phyloP scores from a whole-genome alignment of 2,797 vertebrate species.

The Pangasius larnaudii region DNA sequence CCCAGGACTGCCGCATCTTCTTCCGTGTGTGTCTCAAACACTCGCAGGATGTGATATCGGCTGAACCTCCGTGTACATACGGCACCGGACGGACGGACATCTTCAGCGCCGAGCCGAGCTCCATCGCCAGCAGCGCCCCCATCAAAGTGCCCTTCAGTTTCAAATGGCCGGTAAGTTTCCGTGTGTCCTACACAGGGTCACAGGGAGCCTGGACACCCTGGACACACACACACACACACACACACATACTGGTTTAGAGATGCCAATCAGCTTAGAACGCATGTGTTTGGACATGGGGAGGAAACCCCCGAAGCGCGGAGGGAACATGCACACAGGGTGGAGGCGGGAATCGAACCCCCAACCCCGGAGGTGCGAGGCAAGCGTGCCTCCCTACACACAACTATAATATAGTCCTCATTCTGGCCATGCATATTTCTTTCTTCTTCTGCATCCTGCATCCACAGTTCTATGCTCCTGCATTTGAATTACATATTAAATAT shows the following conservation, averaged over 20 bases:
- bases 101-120: conserved; percentile 69
- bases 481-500: not conserved
- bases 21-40: conserved; percentile 88
- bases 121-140: conserved; percentile 70
- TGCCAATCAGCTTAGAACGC: too few species aligned
- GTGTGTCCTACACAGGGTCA: too few species aligned
- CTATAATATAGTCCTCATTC: not conserved
- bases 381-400: too few species aligned
- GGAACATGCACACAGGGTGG: too few species aligned
- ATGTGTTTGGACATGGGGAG: too few species aligned
- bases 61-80: conserved; percentile 82
- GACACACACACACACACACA: too few species aligned
- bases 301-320: too few species aligned
- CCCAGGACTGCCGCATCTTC: conserved; percentile 79
- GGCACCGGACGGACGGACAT: conserved; percentile 76
- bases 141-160: conserved; percentile 81
- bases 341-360: too few species aligned
- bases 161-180: conserved; percentile 85
- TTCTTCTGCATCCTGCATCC: not conserved
- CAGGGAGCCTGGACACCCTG: too few species aligned
- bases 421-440: not conserved
- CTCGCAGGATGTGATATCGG: conserved; percentile 74
- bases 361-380: too few species aligned
- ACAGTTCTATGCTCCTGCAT: not conserved
- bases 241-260: too few species aligned